Evolutionary conservation across 2,888 invertebrate species (phyloP), one percentile per base, ranked within the genome.

Genomic region (Acronicta alni): DNA sequence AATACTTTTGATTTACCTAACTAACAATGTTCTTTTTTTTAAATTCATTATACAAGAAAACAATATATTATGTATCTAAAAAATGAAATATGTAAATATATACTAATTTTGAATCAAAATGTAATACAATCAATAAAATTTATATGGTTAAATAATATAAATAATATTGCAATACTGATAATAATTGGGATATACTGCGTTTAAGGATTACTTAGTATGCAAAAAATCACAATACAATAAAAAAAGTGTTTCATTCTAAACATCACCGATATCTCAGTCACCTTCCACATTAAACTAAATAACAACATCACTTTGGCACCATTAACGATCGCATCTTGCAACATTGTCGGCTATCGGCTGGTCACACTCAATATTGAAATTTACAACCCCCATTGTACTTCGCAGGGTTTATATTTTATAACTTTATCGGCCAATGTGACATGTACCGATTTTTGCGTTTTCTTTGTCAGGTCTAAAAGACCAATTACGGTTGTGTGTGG

Each of bases 331-430:
- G 56, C 23, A 53, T 59, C 54, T 47, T 8, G 82, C 87, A 86
- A 91, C 91, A 88, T 77, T 86, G 90, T 91, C 60, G 51, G 47
- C 71, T 64, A 58, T 53, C 69, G 76, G 67, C 74, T 76, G 71
- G 80, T 80, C 86, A 80, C 82, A 82, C 83, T 83, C 85, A 86
- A 90, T 88, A 89, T 88, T 88, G 84, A 88, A 88, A 90, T 92
- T 91, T 91, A 91, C 82, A 87, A 86, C 79, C 51, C n/a, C 80
- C 86, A 86, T 89, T 89, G 88, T 88, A 30, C 41, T 72, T 68
- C 64, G 68, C 75, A 59, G 54, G 69, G 77, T 79, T 83, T 81
- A 82, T 82, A 87, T 86, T 87, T 87, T 88, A 90, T 79, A 86
- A 79, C 89, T 90, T 85, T 89, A 91, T 90, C 83, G 85, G 84